phyloP scores from a whole-genome alignment of 2,797 vertebrate species.

The Acrossocheilus fasciatus region DNA sequence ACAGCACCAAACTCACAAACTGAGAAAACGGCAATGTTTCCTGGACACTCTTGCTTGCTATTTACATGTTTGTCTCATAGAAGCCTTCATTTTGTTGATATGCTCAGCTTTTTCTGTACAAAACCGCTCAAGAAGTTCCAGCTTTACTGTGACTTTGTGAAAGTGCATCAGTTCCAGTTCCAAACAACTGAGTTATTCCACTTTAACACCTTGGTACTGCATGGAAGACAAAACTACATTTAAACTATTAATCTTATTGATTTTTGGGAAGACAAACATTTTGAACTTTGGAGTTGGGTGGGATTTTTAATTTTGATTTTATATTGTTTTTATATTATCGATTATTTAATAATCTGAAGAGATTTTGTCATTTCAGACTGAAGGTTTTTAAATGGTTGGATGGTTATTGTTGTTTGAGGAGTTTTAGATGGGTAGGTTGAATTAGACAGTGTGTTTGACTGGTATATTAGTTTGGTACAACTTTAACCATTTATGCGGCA shows the following conservation, averaged over 20 bases:
- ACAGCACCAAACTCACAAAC: conserved; percentile 90
- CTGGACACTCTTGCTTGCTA: conserved; percentile 23
- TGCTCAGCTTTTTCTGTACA: conserved; percentile 28
- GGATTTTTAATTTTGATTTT: conserved; percentile 42
- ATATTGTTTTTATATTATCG: conserved; percentile 67
- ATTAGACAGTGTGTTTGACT: conserved; percentile 40
- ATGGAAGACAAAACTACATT: conserved; percentile 66
- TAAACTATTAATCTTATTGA: conserved; percentile 51
- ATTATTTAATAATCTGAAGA: conserved; percentile 78
- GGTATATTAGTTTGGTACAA: conserved; percentile 14
- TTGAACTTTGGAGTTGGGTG: conserved; percentile 68
- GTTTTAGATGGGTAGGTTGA: conserved; percentile 41
- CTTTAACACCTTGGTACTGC: conserved; percentile 72
- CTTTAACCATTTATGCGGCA: conserved; percentile 24
- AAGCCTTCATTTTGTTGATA: conserved; percentile 25
- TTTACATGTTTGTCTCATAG: conserved; percentile 7
- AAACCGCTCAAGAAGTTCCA: conserved; percentile 64
- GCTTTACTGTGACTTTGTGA: conserved; percentile 71
- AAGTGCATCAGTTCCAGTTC: conserved; percentile 62
- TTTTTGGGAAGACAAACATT: conserved; percentile 57
- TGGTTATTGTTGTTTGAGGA: conserved; percentile 40
- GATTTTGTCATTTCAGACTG: conserved; percentile 68
- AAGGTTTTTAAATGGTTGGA: conserved; percentile 61
- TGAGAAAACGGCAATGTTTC: conserved; percentile 75
- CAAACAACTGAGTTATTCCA: conserved; percentile 57